Conservation (phyloP, 2,797 vertebrate species). For the Triplophysa bombifrons region DNA sequence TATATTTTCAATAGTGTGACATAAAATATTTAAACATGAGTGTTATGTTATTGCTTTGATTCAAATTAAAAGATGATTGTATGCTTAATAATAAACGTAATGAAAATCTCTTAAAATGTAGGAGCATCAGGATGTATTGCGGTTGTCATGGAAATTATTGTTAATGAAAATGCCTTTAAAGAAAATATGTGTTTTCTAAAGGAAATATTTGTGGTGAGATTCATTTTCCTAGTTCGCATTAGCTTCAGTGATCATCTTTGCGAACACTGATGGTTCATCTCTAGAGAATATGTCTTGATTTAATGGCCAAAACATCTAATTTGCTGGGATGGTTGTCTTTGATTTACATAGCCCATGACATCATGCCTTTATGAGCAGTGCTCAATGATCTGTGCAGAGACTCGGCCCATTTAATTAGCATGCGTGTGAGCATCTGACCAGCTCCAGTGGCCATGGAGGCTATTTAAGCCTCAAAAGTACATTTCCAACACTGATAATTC, state of each 20-base stretch:
- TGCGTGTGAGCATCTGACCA: slow-evolving; percentile 65
- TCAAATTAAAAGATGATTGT: no score
- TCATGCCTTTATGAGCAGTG: slow-evolving; percentile 74
- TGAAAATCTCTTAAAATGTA: no score
- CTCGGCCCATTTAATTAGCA: slow-evolving; percentile 75
- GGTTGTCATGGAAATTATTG: no score
- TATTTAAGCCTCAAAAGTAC: slow-evolving; percentile 67
- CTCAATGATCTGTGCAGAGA: slow-evolving; percentile 71
- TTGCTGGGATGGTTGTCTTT: slow-evolving; percentile 76
- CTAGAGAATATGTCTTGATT: slow-evolving; percentile 68
- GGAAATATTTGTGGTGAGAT: neutral
- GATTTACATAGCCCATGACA: slow-evolving; percentile 74
- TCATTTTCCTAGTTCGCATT: neutral
- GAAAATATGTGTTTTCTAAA: no score
- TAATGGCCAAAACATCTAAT: slow-evolving; percentile 74
- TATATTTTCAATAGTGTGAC: no score
- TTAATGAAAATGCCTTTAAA: no score
- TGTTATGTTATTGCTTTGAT: neutral
- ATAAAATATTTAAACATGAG: neutral
- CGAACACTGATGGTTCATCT: slow-evolving; percentile 60
- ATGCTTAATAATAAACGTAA: no score
- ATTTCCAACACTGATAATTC: slow-evolving; percentile 70
- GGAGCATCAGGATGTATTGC: no score
- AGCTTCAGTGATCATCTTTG: slow-evolving; percentile 49
- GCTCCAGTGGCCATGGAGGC: slow-evolving; percentile 60